Conservation (phyloP, 2,888 invertebrate genomes). For the Alloscopus bannaensis region DNA sequence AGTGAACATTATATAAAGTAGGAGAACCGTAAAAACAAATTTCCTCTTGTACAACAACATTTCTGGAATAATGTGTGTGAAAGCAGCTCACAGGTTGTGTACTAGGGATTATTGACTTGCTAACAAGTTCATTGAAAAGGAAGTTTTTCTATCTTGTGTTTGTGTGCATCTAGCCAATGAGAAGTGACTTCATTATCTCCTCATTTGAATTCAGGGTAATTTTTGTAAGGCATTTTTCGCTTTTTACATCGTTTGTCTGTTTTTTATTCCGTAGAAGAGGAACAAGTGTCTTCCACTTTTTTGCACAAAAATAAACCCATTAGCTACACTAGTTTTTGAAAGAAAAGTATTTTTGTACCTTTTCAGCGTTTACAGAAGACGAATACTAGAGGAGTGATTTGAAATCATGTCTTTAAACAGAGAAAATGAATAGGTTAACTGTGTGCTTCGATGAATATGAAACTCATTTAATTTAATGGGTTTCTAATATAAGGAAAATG, state of each 20-base stretch:
- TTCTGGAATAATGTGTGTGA: too few species aligned
- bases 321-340: constrained; percentile 6
- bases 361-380: background rate
- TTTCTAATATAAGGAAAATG: constrained; percentile 7
- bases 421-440: background rate
- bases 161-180: background rate
- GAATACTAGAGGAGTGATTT: background rate
- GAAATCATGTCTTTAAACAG: constrained; percentile 10
- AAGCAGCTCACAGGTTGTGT: too few species aligned
- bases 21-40: too few species aligned
- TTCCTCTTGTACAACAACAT: too few species aligned
- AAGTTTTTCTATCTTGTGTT: background rate
- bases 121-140: constrained; percentile 9
- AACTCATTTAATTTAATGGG: constrained; percentile 23
- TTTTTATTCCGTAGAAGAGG: too few species aligned
- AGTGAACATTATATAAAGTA: too few species aligned
- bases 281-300: constrained; percentile 6
- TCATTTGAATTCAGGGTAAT: background rate
- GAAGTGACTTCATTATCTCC: constrained; percentile 6
- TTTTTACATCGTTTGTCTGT: background rate
- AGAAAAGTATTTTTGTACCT: too few species aligned
- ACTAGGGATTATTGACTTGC: constrained; percentile 18
- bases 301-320: constrained; percentile 22
- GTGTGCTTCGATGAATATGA: constrained; percentile 12
- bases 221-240: background rate